These are phyloP conservation scores for Catostylus mosaicus DNA, from an alignment of 30 jellyfish, hydroid and myxozoan species.

Conservation along the genomic window DNA sequence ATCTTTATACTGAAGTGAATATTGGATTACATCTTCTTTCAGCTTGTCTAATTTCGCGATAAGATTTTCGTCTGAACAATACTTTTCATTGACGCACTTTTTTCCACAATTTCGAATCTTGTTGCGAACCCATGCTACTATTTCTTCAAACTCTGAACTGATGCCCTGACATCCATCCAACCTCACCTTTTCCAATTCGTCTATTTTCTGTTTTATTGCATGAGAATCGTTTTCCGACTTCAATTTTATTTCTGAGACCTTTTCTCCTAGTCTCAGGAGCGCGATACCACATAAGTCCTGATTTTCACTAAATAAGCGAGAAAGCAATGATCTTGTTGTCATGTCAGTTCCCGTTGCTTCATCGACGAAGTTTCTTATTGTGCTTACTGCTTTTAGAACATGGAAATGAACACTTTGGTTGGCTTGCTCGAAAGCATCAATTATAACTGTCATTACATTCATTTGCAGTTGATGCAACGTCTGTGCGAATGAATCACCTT, in stretches of 20 bases:
- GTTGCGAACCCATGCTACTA: background rate
- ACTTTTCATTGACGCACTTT: background rate
- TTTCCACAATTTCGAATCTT: background rate
- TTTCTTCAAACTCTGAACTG: background rate
- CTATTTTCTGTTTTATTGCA: background rate
- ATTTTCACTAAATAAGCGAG: background rate
- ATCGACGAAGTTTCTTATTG: background rate
- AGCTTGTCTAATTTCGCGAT: background rate
- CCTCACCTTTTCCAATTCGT: background rate
- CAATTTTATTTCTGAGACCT: background rate
- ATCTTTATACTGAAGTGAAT: background rate
- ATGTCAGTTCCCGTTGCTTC: background rate
- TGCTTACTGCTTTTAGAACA: background rate
- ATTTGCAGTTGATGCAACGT: background rate
- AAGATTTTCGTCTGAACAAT: background rate
- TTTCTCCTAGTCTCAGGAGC: background rate
- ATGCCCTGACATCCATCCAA: background rate
- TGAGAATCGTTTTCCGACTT: background rate
- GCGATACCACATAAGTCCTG: background rate
- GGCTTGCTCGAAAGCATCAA: background rate
- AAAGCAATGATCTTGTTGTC: background rate
- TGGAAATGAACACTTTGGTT: background rate
- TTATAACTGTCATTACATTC: background rate
- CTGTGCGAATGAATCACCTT: background rate
- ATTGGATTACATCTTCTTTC: background rate